These are phyloP conservation scores for Sapajus apella DNA, from an alignment of 2,113 vertebrate species.

Conservation along the genomic window DNA sequence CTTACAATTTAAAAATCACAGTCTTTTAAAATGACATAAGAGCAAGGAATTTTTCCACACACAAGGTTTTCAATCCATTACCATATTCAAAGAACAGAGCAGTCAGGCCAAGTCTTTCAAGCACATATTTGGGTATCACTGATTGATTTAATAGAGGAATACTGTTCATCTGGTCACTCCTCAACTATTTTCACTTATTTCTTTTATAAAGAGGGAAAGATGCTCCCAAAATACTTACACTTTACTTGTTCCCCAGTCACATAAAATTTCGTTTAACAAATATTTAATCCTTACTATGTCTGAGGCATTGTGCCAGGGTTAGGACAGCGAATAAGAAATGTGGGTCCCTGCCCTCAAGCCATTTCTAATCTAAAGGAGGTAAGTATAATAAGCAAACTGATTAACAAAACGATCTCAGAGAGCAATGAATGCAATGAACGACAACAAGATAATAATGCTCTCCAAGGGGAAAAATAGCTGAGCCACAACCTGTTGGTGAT, in stretches of 20 bases:
- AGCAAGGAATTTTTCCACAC: background rate
- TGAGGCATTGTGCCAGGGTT: background rate
- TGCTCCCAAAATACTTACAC: background rate
- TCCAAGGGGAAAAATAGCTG: background rate
- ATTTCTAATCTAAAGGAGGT: background rate
- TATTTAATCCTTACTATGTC: background rate
- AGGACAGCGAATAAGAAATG: background rate
- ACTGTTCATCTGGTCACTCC: background rate
- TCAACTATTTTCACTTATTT: background rate
- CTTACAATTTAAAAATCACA: background rate
- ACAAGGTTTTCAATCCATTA: background rate
- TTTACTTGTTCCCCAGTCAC: background rate
- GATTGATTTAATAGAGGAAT: background rate
- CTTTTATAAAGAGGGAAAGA: conserved; percentile 7
- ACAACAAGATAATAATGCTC: background rate
- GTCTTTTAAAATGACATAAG: conserved; percentile 8
- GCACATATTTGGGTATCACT: background rate
- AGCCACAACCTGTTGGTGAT: background rate
- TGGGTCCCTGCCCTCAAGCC: background rate
- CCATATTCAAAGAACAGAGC: background rate
- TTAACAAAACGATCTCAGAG: background rate
- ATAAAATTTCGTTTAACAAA: background rate
- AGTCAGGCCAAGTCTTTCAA: background rate
- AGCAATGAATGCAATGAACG: background rate
- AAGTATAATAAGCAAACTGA: background rate